phyloP scores from a whole-genome alignment of 2,888 invertebrate species.

The Lutraria lutraria region DNA sequence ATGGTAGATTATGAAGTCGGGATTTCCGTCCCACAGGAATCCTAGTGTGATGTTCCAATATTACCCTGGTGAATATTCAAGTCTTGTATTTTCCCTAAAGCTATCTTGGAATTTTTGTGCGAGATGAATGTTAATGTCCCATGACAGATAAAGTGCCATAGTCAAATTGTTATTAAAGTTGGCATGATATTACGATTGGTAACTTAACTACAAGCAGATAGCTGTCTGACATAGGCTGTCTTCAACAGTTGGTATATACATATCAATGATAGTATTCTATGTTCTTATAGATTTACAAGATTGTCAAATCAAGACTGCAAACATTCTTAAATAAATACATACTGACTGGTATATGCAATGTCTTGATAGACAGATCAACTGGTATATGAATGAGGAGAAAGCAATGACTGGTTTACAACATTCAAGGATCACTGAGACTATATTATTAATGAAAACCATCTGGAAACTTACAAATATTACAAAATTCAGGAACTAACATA shows the following conservation, averaged over 20 bases:
- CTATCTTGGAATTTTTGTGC: not conserved
- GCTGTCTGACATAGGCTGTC: not conserved
- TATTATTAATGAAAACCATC: not conserved
- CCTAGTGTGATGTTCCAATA: not conserved
- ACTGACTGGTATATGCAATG: not conserved
- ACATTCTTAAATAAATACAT: not conserved
- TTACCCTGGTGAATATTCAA: not conserved
- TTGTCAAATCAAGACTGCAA: not conserved
- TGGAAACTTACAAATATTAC: not conserved
- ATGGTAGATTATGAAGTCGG: not conserved
- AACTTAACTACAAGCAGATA: not conserved
- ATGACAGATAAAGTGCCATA: not conserved
- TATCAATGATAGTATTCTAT: not conserved
- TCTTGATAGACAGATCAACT: not conserved
- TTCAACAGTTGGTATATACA: not conserved
- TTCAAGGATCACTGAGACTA: not conserved
- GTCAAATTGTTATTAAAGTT: not conserved
- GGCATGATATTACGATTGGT: not conserved
- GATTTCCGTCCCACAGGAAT: not conserved
- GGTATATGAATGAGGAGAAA: not conserved
- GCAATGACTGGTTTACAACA: not conserved
- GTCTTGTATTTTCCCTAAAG: not conserved
- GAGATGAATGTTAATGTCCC: not conserved
- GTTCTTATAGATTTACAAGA: not conserved
- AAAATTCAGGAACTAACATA: not conserved